These are phyloP conservation scores for Petrolisthes cinctipes DNA, from an alignment of 2,888 invertebrate species.

Conservation along the genomic window DNA sequence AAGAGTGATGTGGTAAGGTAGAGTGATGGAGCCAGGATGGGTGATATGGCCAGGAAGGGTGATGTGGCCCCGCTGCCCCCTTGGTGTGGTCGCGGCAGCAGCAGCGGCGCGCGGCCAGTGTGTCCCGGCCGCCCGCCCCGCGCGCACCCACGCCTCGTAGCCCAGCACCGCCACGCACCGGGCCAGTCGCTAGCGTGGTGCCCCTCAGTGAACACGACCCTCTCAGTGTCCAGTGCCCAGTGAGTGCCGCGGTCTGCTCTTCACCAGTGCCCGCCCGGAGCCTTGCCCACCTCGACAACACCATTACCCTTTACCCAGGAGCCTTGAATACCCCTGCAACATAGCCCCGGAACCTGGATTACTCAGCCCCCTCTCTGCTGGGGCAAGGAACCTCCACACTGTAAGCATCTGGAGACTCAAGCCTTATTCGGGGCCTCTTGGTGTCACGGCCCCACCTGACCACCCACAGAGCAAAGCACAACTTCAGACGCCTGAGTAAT, in stretches of 20 bases:
- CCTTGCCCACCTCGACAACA: constrained; percentile 9
- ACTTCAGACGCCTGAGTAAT: constrained; percentile 46
- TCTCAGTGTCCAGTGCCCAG: constrained; percentile 53
- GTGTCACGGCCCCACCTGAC: constrained; percentile 10
- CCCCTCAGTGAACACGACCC: constrained; percentile 55
- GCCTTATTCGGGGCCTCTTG: constrained; percentile 27
- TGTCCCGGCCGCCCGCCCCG: constrained; percentile 51
- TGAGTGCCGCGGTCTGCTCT: constrained; percentile 38
- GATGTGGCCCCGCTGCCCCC: constrained; percentile 37
- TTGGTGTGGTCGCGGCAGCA: constrained; percentile 37
- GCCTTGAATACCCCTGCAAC: constrained; percentile 34
- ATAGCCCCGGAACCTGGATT: constrained; percentile 36
- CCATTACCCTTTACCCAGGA: constrained; percentile 7
- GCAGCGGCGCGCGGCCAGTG: constrained; percentile 53
- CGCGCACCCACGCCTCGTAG: constrained; percentile 54
- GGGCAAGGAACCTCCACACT: constrained; percentile 35
- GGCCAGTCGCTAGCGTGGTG: constrained; percentile 60
- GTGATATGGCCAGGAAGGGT: constrained; percentile 37
- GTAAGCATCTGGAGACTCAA: constrained; percentile 50
- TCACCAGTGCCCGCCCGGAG: neutral
- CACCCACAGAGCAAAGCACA: constrained; percentile 31
- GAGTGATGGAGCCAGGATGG: constrained; percentile 33
- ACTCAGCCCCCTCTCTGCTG: constrained; percentile 25
- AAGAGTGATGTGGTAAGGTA: neutral
- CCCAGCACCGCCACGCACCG: constrained; percentile 53